Evolutionary conservation across 2,113 vertebrate genomes (phyloP), one percentile per base, ranked within the genome.

Genomic region (Alaudala cheleensis): DNA sequence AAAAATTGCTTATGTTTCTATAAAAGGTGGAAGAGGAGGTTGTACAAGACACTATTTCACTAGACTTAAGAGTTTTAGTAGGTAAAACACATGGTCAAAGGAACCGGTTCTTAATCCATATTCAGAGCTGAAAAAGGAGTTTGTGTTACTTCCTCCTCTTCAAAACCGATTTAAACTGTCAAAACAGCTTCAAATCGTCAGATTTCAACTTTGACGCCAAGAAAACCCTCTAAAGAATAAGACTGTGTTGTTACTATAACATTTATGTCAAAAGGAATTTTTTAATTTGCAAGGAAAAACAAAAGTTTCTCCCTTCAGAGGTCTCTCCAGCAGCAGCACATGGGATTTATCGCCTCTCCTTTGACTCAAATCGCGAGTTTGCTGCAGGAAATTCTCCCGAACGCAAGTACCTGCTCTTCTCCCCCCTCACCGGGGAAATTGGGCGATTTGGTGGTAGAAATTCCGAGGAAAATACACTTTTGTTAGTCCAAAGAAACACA

Each of bases 401-500:
- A 88, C 92, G 93, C 93, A 97, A 96, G 90, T 96, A 95, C 93
- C 92, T 94, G 88, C 79, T 95, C 82, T 96, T 93, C 69, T 81
- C 28, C 65, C 72, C 37, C 88, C 79, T 67, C 79, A 92, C 47
- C 18, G 61, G 45, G 69, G 82, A 97, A 95, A 96, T 0, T 15
- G 86, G 90, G 20, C 69, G 64, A 96, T 93, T 96, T 86, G 82
- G 92, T 94, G 31, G 69, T 69, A 95, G 80, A 93, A 96, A 95
- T 96, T 95, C 90, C 51, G 93, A 93, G 83, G 94, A 98, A 98
- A 97, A 97, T 24, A 86, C 91, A 93, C 94, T 97, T 98, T 98
- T 98, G 97, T 97, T 60, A 95, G 94, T 90, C 93, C 82, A 95
- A 98, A 98, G 95, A 98, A 98, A 98, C 98, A 98, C 98, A 98